A percentile compares a stretch with the other conserved stretches of the same genome.
Conservation (phyloP, 2,113 vertebrate genomes). For the Grantiella picta region DNA sequence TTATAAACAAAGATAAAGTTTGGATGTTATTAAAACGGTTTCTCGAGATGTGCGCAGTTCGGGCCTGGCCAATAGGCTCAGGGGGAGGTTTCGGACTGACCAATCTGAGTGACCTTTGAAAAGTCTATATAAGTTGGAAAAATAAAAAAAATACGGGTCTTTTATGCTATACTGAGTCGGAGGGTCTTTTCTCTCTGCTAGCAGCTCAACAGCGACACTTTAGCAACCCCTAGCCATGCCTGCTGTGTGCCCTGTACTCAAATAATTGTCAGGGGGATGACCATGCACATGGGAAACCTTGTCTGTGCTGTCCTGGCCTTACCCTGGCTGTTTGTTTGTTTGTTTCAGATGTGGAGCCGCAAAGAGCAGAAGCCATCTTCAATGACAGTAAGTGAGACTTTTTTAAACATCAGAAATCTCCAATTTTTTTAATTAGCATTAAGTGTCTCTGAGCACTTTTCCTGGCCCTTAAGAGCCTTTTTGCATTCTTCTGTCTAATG, state of each 20-base stretch:
- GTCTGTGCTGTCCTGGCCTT: neutral
- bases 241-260: neutral
- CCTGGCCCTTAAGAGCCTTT: neutral
- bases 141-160: no score
- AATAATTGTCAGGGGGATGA: fast-evolving
- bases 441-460: neutral
- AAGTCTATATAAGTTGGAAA: no score
- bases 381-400: conserved; percentile 68
- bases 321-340: neutral
- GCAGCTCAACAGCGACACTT: no score
- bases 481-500: neutral
- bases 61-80: no score
- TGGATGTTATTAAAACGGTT: no score
- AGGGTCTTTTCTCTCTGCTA: no score
- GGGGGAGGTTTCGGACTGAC: no score
- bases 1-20: no score
- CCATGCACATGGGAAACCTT: neutral
- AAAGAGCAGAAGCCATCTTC: conserved; percentile 71
- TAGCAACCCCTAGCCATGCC: neutral
- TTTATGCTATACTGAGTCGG: no score
- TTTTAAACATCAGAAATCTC: neutral
- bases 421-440: neutral
- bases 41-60: no score
- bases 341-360: conserved; percentile 53
- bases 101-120: no score